Evolutionary conservation across 2,888 invertebrate genomes (phyloP), one percentile per base, ranked within the genome.

Genomic region (Imbricaverruca yamaguchii): DNA sequence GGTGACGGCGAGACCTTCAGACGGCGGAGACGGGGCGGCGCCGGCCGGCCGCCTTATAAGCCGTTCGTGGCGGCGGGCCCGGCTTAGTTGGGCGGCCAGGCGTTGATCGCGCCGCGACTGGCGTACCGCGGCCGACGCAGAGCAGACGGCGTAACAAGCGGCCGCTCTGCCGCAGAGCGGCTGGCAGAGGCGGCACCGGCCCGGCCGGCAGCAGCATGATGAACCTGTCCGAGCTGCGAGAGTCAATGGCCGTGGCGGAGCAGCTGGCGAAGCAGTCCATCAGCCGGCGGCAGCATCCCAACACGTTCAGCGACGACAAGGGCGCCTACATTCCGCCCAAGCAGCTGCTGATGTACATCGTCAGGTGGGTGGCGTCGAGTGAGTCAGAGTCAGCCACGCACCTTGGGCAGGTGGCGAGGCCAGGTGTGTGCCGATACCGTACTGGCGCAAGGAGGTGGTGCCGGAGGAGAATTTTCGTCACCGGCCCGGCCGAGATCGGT

Each of bases 321-420:
- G 87, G 87, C 81, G 89, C 89, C 83, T 91, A 90, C 86, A 89
- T 90, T 80, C 91, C 91, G 80, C 91, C 91, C 59, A 90, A 89
- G 84, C 90, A 91, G 83, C 86, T 91, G 83, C 88, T 92, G 81
- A 87, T 91, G 83, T 91, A 91, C 87, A 89, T 92, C 85, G 91
- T 91, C 86, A 91, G 91, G 91, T 91, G 89, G 85, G 21, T 15
- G 13, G 18, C 82, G 61, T 25, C 18, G 69, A 11, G 67, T n/a
- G 21, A 3, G 39, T 39, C 39, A 4, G 21, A 3, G 39, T 39
- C 39, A 4, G 39, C 39, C 39, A 39, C n/a, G 23, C 80, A 8
- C 53, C 57, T 6, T 55, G 55, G 23, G 39, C 39, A 39, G 39
- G 39, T 39, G 39, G 39, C 39, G 39, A 39, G 39, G 39, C 39